Conservation (phyloP, 2,113 vertebrate genomes). For the Microtus ochrogaster region DNA sequence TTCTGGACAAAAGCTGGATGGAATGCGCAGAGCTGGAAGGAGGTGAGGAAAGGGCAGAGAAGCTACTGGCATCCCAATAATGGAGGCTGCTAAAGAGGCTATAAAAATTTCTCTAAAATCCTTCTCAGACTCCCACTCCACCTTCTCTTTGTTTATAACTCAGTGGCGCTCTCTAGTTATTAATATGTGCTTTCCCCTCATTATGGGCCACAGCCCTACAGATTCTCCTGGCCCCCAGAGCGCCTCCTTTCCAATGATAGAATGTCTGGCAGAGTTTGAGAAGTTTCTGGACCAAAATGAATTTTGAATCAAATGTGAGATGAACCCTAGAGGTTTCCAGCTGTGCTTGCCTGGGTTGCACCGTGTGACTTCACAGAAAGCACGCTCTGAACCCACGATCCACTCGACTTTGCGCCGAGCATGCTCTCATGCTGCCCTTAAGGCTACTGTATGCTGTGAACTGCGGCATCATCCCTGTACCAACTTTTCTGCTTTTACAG, state of each 20-base stretch:
- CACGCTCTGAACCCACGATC: not conserved
- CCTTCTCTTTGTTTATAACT: not conserved
- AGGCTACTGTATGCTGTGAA: not conserved
- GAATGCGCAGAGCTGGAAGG: not conserved
- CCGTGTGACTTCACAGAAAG: fast-evolving
- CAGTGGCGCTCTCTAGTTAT: not conserved
- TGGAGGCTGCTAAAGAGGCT: no score
- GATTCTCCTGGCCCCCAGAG: no score
- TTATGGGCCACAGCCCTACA: no score
- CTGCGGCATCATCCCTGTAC: fast-evolving
- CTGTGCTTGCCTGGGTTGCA: not conserved
- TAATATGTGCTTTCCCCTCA: not conserved
- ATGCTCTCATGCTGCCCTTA: fast-evolving
- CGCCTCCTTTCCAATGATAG: not conserved
- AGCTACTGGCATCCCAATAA: fast-evolving
- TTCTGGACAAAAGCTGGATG: not conserved
- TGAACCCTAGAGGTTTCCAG: not conserved
- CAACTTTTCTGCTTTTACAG: not conserved
- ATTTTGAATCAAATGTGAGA: not conserved
- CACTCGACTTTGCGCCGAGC: no score
- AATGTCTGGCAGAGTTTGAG: not conserved
- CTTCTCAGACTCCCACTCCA: not conserved
- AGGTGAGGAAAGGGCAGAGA: not conserved
- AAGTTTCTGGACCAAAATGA: not conserved
- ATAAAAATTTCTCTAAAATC: no score